Conservation (phyloP, 2,113 vertebrate species). For the Pelodiscus sinensis region DNA sequence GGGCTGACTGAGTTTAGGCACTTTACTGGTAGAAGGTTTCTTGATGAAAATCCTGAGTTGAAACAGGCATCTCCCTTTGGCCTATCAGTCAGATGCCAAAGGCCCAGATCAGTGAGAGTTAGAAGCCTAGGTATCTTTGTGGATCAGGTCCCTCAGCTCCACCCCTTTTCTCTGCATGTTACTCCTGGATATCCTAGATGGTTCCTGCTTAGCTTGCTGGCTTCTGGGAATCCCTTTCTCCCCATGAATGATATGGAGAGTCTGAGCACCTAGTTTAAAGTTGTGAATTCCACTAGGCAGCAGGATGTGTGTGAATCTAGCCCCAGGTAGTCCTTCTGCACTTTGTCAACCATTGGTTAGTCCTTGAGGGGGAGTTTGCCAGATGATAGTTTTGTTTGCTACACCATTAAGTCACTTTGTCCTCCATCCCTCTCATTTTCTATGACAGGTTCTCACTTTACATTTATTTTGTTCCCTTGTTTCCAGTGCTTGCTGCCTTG, state of each 20-base stretch:
- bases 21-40: background rate
- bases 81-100: background rate
- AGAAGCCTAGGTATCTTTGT: background rate
- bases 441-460: fast-evolving
- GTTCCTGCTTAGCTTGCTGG: background rate
- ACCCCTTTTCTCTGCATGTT: background rate
- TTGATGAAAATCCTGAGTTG: background rate
- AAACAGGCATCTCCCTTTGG: background rate
- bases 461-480: fast-evolving
- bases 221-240: background rate
- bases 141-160: background rate
- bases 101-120: background rate
- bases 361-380: background rate
- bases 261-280: background rate
- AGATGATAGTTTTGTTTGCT: background rate
- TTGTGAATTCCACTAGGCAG: background rate
- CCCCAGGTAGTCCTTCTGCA: background rate
- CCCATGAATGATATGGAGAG: background rate
- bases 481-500: background rate
- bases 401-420: background rate
- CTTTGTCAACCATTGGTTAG: background rate
- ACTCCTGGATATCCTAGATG: background rate
- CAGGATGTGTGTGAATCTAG: background rate
- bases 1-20: background rate
- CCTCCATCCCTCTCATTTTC: background rate